Evolutionary conservation across 2,888 invertebrate species (phyloP), one percentile per base, ranked within the genome.

Genomic region (Cheilosia vulpina): DNA sequence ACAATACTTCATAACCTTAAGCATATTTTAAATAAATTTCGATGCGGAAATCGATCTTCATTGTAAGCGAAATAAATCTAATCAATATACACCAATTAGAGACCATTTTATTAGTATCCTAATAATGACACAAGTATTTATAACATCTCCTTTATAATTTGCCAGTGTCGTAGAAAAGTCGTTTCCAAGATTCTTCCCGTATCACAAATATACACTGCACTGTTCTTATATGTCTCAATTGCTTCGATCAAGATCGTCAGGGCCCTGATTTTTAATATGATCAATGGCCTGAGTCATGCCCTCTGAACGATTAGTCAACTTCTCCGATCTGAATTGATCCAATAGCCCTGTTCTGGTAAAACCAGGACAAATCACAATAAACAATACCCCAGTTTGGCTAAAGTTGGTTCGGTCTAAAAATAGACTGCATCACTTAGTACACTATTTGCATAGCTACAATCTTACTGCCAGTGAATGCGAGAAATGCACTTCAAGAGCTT

Each of bases 401-500:
- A 80, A 89, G 58, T 88, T 88, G 75, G 38, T 1, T 88, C 75
- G 43, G 88, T 76, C 90, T 90, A 38, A 0, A 77, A 58, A 65
- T 6, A 31, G 1, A 13, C 6, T 27, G 0, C 0, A 5, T 1
- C 2, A 27, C 1, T 15, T 50, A 19, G 4, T 13, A 6, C 7
- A 13, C 11, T 27, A 6, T 4, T 3, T 7, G 5, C 9, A 38
- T 2, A 0, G 13, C 0, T 4, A 2, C 2, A 7, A 15, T 52
- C 89, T 79, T 87, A 93, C 92, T 52, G 90, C 89, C 66, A 93
- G 72, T 2, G 89, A 80, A 13, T 90, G 89, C 0, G 91, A 92
- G 63, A 92, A 92, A 2, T 91, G 90, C 9, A 92, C 89, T 0
- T 92, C 90, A 0, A 92, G 93, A 4, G 89, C 89, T 72, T 93